A percentile compares a stretch with the other conserved stretches of the same genome.
Evolutionary conservation across 2,888 invertebrate species (phyloP).

Genomic region (Drosophila lutescens): DNA sequence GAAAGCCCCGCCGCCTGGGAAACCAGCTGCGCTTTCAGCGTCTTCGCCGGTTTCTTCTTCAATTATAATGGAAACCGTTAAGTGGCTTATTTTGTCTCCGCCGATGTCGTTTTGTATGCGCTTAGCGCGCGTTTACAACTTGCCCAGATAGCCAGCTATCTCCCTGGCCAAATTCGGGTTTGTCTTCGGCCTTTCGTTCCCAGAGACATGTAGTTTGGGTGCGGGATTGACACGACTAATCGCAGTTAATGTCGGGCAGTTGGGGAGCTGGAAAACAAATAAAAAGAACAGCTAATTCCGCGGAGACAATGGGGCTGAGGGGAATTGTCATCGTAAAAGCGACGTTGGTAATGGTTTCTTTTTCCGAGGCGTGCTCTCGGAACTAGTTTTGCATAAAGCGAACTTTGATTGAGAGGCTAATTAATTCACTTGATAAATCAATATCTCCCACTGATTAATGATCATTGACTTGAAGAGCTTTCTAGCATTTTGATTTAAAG

Average conservation of each 20-base stretch:
- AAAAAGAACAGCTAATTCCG: slow-evolving; percentile 36
- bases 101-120: slow-evolving; percentile 51
- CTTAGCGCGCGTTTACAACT: slow-evolving; percentile 53
- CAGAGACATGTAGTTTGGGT: slow-evolving; percentile 25
- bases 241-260: slow-evolving; percentile 41
- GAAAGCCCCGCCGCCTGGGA: neutral
- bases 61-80: slow-evolving; percentile 76
- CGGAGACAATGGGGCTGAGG: slow-evolving; percentile 22
- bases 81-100: slow-evolving; percentile 74
- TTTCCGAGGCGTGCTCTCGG: slow-evolving; percentile 44
- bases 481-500: slow-evolving; percentile 12
- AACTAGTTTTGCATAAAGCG: slow-evolving; percentile 36
- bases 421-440: slow-evolving; percentile 26
- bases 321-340: slow-evolving; percentile 30
- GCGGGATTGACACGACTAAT: slow-evolving; percentile 38
- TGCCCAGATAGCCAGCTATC: slow-evolving; percentile 49
- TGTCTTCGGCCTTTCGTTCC: slow-evolving; percentile 15
- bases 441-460: slow-evolving; percentile 12
- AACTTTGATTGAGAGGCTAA: slow-evolving; percentile 6
- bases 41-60: slow-evolving; percentile 50
- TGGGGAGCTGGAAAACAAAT: slow-evolving; percentile 30
- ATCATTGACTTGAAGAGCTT: slow-evolving; percentile 7
- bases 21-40: slow-evolving; percentile 42
- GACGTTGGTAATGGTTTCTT: slow-evolving; percentile 20
- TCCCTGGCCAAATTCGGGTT: slow-evolving; percentile 16